Evolutionary conservation across 1,140 invertebrate species (phyloP), one percentile per base, ranked within the genome.

Genomic region (Nephila pilipes): DNA sequence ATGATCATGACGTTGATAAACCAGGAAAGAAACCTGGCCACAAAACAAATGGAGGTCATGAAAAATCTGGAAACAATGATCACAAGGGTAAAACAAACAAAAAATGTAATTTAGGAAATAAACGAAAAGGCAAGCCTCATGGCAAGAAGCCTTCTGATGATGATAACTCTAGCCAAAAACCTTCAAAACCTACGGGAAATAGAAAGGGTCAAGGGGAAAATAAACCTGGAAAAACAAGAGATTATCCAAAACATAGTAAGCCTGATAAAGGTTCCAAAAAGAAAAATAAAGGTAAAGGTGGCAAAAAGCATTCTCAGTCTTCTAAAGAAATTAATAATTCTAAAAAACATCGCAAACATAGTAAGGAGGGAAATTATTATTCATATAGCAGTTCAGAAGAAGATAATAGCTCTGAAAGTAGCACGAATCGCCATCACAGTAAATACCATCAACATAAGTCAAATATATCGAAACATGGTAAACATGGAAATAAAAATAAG

Each of bases 311-410:
- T 58, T 3, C 12, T 20, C 14, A 58, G 29, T 25, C 65, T 1
- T 32, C 65, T 16, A 75, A 32, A 16, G 65, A 25, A 18, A 75
- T 32, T 36, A 1, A 58, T 58, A 58, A 58, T 16, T 22, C 57
- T 16, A 75, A 75, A 16, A 75, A 18, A 0, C 65, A 75, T 75
- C 16, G n/a, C n/a, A n/a, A n/a, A n/a, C n/a, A n/a, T n/a, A n/a
- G 32, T 16, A 16, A 29, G 14, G 29, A 32, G 14, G 14, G 18
- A 75, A 25, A 22, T 22, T 25, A 1, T 65, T n/a, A 65, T 65
- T 65, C 60, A 12, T 65, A 65, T 65, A 25, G 25, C 60, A 65
- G 60, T 65, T 65, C 60, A 65, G 65, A 75, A 14, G 65, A 75
- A 75, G 29, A 32, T 36, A 14, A 75, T 25, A 32, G 29, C 14